Evolutionary conservation across 2,888 invertebrate species (phyloP).

Genomic region (Amphipyra berbera): DNA sequence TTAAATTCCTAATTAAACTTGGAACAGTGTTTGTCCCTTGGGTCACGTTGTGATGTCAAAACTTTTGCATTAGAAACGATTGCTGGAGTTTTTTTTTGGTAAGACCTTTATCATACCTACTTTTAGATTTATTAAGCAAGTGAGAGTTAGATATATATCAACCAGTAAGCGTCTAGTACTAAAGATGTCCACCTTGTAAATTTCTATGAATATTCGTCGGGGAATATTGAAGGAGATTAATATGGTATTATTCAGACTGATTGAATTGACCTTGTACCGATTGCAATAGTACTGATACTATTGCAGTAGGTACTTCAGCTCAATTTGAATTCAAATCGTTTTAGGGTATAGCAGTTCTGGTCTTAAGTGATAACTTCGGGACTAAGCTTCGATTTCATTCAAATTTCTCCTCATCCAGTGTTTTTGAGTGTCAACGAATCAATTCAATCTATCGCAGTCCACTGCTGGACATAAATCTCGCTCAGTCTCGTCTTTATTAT

Average conservation of each 20-base stretch:
- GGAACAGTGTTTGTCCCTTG: conserved; percentile 29
- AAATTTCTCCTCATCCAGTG: no score
- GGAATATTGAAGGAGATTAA: no score
- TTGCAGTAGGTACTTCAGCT: conserved; percentile 12
- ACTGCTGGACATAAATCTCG: no score
- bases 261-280: no score
- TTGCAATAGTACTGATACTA: conserved; percentile 29
- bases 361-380: conserved; percentile 6
- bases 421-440: background rate
- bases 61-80: conserved; percentile 23
- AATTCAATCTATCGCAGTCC: no score
- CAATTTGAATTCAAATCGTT: conserved; percentile 26
- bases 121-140: no score
- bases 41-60: conserved; percentile 24
- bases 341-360: background rate
- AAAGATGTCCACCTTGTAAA: no score
- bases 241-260: no score
- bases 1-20: conserved; percentile 45
- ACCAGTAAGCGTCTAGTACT: no score
- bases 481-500: background rate
- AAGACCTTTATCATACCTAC: no score
- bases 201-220: no score
- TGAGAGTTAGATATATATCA: no score
- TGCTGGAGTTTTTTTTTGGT: conserved; percentile 17
- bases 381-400: background rate